Conservation (phyloP, 2,888 invertebrate genomes). For the Lepetodrilus schrolli region DNA sequence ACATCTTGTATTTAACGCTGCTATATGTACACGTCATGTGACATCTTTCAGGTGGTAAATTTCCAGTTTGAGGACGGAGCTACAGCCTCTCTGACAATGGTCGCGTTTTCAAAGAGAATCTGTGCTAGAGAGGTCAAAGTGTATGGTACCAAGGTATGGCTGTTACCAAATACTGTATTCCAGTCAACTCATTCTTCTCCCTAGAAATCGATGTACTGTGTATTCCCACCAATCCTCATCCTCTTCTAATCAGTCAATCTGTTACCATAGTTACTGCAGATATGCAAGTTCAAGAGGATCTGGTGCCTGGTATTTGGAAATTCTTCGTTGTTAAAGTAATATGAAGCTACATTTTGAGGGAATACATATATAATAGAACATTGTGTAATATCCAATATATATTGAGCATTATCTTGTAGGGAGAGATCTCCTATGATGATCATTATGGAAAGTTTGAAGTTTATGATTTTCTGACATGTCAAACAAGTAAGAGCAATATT, state of each 20-base stretch:
- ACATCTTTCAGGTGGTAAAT: slow-evolving; percentile 75
- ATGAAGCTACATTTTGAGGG: too few species aligned
- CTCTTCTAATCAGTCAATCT: background rate
- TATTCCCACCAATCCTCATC: background rate
- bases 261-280: too few species aligned
- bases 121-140: slow-evolving; percentile 73
- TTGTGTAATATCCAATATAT: background rate
- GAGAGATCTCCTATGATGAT: slow-evolving; percentile 64
- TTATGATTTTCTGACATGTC: slow-evolving; percentile 64
- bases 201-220: background rate
- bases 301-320: too few species aligned
- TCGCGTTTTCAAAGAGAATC: slow-evolving; percentile 74
- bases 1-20: too few species aligned
- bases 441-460: slow-evolving; percentile 45
- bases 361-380: too few species aligned
- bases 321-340: too few species aligned
- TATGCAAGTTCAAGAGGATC: too few species aligned
- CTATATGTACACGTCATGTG: too few species aligned
- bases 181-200: too few species aligned
- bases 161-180: too few species aligned
- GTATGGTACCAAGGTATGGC: slow-evolving; percentile 75
- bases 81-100: slow-evolving; percentile 75
- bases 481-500: slow-evolving; percentile 57
- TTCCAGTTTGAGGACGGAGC: slow-evolving; percentile 75
- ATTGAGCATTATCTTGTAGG: slow-evolving; percentile 49